Evolutionary conservation across 2,888 invertebrate species (phyloP).

Genomic region (Mesochorus sp.): DNA sequence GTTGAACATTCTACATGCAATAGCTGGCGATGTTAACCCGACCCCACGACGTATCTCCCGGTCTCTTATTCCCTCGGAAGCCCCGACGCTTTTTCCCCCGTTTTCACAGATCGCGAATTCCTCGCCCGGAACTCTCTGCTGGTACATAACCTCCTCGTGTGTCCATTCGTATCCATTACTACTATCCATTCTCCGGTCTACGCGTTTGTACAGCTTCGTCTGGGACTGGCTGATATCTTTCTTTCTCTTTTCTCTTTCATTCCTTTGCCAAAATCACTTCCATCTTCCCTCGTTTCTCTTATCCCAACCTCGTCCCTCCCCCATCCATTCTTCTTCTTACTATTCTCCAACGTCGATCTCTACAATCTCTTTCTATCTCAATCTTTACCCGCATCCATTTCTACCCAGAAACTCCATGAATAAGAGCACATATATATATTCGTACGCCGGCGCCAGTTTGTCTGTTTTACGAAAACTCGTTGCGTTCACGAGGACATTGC

Average conservation of each 20-base stretch:
- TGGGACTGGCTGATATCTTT: neutral
- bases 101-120: conserved; percentile 27
- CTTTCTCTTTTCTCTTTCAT: neutral
- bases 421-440: conserved; percentile 38
- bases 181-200: conserved; percentile 34
- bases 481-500: conserved; percentile 8
- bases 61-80: neutral
- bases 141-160: conserved; percentile 1
- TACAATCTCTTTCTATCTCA: conserved; percentile 41
- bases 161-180: conserved; percentile 39
- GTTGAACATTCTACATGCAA: conserved; percentile 15
- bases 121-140: conserved; percentile 12
- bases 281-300: conserved; percentile 17
- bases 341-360: conserved; percentile 40
- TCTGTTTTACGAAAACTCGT: conserved; percentile 56
- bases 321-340: neutral
- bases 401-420: conserved; percentile 44
- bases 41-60: neutral
- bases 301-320: neutral
- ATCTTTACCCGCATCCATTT: conserved; percentile 35
- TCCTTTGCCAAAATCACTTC: conserved; percentile 30
- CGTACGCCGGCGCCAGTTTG: conserved; percentile 70
- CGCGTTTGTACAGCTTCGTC: conserved; percentile 13
- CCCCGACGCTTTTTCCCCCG: neutral
- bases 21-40: conserved; percentile 33